Evolutionary conservation across 2,888 invertebrate genomes (phyloP).

Genomic region (Lasius fuliginosus): DNA sequence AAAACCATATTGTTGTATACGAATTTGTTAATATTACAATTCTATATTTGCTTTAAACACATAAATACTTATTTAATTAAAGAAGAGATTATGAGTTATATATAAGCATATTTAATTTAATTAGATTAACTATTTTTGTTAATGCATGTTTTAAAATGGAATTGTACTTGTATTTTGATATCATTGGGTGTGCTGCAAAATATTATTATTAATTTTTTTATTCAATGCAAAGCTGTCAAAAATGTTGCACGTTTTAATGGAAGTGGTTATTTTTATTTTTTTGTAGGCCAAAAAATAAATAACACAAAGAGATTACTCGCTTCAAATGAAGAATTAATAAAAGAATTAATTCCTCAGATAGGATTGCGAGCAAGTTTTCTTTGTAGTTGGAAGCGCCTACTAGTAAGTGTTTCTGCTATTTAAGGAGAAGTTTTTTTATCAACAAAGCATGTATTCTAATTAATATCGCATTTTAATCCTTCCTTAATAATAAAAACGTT

Average conservation of each 20-base stretch:
- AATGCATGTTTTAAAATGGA: background rate
- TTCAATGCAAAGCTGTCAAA: background rate
- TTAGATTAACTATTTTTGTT: background rate
- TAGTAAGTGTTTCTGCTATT: background rate
- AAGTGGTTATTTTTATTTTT: slow-evolving; percentile 1
- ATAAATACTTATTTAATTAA: too few species aligned
- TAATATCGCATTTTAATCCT: too few species aligned
- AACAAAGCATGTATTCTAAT: too few species aligned
- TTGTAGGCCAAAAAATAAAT: slow-evolving; percentile 31
- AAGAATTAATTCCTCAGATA: slow-evolving; percentile 45
- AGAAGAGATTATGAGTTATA: background rate
- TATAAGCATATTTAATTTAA: background rate
- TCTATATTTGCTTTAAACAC: too few species aligned
- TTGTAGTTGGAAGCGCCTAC: slow-evolving; percentile 4
- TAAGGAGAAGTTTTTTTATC: background rate
- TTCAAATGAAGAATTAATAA: slow-evolving; percentile 34
- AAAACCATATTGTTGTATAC: too few species aligned
- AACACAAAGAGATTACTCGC: slow-evolving; percentile 20
- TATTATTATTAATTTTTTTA: background rate
- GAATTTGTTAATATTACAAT: too few species aligned
- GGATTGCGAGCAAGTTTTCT: slow-evolving; percentile 34
- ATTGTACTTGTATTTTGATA: background rate
- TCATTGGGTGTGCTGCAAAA: background rate
- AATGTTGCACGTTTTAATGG: background rate
- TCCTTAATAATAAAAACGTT: background rate